Conservation (phyloP, 2,888 invertebrate genomes). For the Rhodophaea formosa region DNA sequence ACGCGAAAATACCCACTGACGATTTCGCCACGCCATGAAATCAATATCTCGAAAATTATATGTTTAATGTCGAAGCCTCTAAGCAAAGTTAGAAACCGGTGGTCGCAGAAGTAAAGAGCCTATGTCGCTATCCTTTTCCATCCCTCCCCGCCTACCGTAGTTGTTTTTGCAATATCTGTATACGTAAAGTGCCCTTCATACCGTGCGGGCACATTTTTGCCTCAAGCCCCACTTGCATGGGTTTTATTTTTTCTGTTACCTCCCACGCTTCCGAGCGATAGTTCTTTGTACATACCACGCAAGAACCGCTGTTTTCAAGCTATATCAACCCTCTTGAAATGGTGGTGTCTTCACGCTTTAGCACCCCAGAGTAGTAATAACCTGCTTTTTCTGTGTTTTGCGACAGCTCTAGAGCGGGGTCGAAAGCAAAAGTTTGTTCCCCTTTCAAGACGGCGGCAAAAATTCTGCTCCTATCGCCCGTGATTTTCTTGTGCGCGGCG, state of each 20-base stretch:
- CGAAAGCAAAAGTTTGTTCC: slow-evolving; percentile 86
- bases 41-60: not conserved
- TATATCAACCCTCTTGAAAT: slow-evolving; percentile 81
- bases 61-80: slow-evolving; percentile 8
- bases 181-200: slow-evolving; percentile 51
- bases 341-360: slow-evolving; percentile 59
- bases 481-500: slow-evolving; percentile 89
- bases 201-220: slow-evolving; percentile 58
- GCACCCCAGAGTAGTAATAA: slow-evolving; percentile 38
- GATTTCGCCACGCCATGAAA: slow-evolving; percentile 20
- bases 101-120: slow-evolving; percentile 69
- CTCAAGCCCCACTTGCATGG: slow-evolving; percentile 71
- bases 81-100: slow-evolving; percentile 39
- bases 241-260: slow-evolving; percentile 45
- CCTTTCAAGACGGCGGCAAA: slow-evolving; percentile 89
- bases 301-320: slow-evolving; percentile 59
- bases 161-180: slow-evolving; percentile 45
- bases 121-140: slow-evolving; percentile 50
- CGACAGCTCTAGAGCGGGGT: slow-evolving; percentile 80
- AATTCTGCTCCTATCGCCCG: slow-evolving; percentile 87
- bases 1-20: no score
- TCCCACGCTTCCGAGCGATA: slow-evolving; percentile 50
- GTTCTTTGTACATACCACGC: slow-evolving; percentile 40
- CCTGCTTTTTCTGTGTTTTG: slow-evolving; percentile 70
- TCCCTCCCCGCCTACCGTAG: slow-evolving; percentile 38